Evolutionary conservation across 2,113 vertebrate species (phyloP).

Genomic region (Pimephales promelas): DNA sequence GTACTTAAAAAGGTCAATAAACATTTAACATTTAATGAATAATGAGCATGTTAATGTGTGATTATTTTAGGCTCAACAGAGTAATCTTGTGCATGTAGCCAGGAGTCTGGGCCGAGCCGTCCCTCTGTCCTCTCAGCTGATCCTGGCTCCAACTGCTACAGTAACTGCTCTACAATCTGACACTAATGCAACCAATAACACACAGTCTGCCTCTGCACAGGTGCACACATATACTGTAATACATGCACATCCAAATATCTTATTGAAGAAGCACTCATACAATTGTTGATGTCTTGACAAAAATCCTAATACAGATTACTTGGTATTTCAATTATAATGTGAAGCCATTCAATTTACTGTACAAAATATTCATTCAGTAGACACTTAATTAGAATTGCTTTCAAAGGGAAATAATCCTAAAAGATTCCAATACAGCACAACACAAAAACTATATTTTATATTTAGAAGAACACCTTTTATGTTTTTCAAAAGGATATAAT

Average conservation of each 20-base stretch:
- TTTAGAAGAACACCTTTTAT: no score
- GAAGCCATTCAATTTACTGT: background rate
- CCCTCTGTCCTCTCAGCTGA: constrained; percentile 89
- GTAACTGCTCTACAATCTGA: constrained; percentile 92
- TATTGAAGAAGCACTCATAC: background rate
- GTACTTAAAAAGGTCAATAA: no score
- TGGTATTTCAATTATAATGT: background rate
- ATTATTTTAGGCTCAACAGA: constrained; percentile 83
- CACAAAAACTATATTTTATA: no score
- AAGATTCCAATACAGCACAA: background rate
- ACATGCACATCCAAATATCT: background rate
- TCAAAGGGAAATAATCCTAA: background rate
- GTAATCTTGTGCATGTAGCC: constrained; percentile 83
- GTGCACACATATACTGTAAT: constrained; percentile 65
- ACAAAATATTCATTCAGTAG: background rate
- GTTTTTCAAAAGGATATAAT: background rate
- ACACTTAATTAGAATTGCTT: background rate
- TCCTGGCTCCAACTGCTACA: constrained; percentile 94
- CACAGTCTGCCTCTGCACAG: constrained; percentile 80
- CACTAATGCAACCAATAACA: constrained; percentile 73
- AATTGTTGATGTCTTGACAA: background rate
- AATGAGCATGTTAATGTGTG: background rate
- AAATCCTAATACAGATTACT: background rate
- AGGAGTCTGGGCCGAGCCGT: constrained; percentile 80
- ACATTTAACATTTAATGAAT: no score